A percentile compares a stretch with the other conserved stretches of the same genome.
phyloP scores from a whole-genome alignment of 1,140 invertebrate genomes.

The Grapholita molesta region DNA sequence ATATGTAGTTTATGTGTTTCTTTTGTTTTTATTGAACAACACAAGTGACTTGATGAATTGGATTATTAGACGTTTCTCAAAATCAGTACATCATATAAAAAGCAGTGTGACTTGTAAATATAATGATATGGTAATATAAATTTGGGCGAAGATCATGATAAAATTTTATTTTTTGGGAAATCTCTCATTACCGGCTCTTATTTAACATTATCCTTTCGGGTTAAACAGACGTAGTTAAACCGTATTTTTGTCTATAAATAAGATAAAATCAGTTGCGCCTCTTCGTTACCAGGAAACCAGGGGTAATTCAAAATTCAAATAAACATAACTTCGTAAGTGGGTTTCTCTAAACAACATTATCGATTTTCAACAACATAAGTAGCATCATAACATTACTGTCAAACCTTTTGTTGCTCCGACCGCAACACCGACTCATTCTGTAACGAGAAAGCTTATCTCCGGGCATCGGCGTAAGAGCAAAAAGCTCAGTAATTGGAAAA shows the following conservation, averaged over 20 bases:
- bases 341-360: neutral
- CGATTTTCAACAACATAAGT: constrained; percentile 8
- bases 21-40: too few relatives aligned
- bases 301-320: neutral
- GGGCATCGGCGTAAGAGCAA: constrained; percentile 49
- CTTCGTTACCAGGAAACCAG: neutral
- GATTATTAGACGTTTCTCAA: too few relatives aligned
- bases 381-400: constrained; percentile 15
- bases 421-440: constrained; percentile 31
- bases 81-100: too few relatives aligned
- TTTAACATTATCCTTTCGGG: neutral
- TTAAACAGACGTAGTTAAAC: neutral
- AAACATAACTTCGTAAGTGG: neutral
- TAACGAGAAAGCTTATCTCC: constrained; percentile 63
- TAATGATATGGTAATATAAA: too few relatives aligned
- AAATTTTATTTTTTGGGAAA: neutral
- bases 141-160: too few relatives aligned
- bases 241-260: neutral
- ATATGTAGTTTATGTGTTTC: too few relatives aligned
- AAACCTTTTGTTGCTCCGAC: constrained; percentile 2
- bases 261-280: neutral
- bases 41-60: too few relatives aligned
- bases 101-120: too few relatives aligned
- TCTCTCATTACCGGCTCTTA: neutral
- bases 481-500: constrained; percentile 74